A percentile compares a stretch with the other conserved stretches of the same genome.
Conservation (phyloP, 1,140 invertebrate genomes). For the Amphibalanus amphitrite region DNA sequence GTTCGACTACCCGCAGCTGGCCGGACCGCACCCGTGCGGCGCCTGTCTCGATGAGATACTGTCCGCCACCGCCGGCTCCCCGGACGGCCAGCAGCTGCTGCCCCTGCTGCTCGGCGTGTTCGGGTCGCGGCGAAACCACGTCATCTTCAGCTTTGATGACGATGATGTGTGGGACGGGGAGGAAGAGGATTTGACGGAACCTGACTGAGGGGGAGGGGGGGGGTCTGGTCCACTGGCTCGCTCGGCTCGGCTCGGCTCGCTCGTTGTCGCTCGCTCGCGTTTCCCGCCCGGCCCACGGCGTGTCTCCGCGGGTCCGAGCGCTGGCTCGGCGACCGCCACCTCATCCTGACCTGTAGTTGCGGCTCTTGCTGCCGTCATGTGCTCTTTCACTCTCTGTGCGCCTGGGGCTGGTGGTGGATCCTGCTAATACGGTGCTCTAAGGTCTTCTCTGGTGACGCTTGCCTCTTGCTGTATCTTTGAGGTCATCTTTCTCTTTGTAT, state of each 20-base stretch:
- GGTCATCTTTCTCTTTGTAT: no score
- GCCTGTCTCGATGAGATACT: neutral
- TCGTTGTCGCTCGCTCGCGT: no score
- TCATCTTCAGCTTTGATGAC: neutral
- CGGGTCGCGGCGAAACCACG: neutral
- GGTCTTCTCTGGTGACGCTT: no score
- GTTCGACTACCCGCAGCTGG: neutral
- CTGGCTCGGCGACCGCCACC: no score
- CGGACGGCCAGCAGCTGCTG: neutral
- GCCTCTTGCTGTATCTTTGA: no score
- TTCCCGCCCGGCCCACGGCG: no score
- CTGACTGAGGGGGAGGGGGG: neutral
- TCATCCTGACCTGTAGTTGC: no score
- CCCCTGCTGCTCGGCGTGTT: neutral
- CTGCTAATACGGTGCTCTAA: no score
- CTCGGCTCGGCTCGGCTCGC: neutral
- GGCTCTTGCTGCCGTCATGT: no score
- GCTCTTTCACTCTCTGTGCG: no score
- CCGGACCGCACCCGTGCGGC: neutral
- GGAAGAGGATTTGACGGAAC: neutral
- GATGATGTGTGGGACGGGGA: neutral
- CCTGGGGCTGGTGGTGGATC: no score
- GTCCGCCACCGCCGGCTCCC: neutral
- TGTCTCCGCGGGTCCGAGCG: no score
- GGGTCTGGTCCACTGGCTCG: neutral